Evolutionary conservation across 2,888 invertebrate species (phyloP), one percentile per base, ranked within the genome.

Genomic region (Stegana nigrithorax): DNA sequence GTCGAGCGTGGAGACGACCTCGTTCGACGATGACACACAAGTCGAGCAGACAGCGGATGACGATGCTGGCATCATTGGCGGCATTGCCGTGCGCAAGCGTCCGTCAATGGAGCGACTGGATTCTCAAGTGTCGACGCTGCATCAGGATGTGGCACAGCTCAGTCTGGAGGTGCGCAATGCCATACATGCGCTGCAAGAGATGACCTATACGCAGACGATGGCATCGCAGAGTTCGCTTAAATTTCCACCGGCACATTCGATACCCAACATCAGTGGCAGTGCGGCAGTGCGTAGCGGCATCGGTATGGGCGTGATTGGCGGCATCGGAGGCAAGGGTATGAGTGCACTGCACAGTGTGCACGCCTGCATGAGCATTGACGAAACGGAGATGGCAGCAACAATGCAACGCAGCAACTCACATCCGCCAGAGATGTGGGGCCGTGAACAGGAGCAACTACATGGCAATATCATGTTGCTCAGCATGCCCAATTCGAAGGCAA

Each of bases 91-190:
- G 1, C 32, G 10, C 86, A 82, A 83, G 59, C 78, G 80, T 12
- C 81, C 75, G 0, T 84, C 85, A 6, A 90, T 92, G 12, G 95
- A 94, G 75, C 88, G 92, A 72, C 87, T 95, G 42, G 95, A 95
- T 80, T 91, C 91, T 0, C 94, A 94, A 84, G 92, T 95, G 55
- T 90, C 92, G 12, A 91, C 91, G 47, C 85, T 95, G 66, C 94
- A 95, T 80, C 93, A 94, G 75, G 94, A 95, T 83, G 94, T 95
- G 19, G 93, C 93, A 0, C 91, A 93, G 23, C 88, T 95, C 44
- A 94, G 94, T 80, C 90, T 91, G 84, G 95, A 94, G 91, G 93
- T 94, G 56, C 89, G 93, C 44, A 91, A 92, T 81, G 94, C 94
- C 7, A 93, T 94, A 67, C 93, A 94, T 78, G 93, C 93, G 0